These are phyloP conservation scores for Drosophila cognata DNA, from an alignment of 2,888 invertebrate genomes.

Conservation along the genomic window DNA sequence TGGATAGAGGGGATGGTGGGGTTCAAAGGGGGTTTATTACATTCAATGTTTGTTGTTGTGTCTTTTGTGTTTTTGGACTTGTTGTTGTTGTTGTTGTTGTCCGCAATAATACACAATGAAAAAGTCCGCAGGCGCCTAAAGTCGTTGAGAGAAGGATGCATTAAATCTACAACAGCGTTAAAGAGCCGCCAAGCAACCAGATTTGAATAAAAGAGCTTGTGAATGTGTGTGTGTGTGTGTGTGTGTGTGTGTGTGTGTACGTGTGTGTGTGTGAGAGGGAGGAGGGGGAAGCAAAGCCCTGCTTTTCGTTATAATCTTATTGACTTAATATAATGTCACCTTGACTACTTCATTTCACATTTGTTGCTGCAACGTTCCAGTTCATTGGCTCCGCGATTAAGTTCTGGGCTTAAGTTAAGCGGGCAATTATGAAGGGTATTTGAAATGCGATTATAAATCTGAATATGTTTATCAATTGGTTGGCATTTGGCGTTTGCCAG, in stretches of 20 bases:
- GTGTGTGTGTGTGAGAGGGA: background rate
- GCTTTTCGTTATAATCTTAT: background rate
- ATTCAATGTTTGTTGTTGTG: conserved; percentile 30
- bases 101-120: conserved; percentile 21
- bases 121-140: conserved; percentile 23
- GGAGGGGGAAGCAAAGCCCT: background rate
- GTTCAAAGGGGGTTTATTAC: conserved; percentile 22
- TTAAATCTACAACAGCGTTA: conserved; percentile 10
- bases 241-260: too few relatives aligned
- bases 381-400: background rate
- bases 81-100: conserved; percentile 10
- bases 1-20: background rate
- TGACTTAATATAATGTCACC: background rate
- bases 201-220: background rate
- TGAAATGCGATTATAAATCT: background rate
- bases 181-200: conserved; percentile 9
- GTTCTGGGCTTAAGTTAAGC: background rate
- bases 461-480: conserved; percentile 7
- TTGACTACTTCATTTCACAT: background rate
- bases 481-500: conserved; percentile 2
- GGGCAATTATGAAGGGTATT: background rate
- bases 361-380: background rate
- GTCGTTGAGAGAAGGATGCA: background rate
- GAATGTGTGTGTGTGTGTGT: too few relatives aligned
- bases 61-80: conserved; percentile 20